Evolutionary conservation across 2,888 invertebrate genomes (phyloP), one percentile per base, ranked within the genome.

Genomic region (Epistrophe eligans): DNA sequence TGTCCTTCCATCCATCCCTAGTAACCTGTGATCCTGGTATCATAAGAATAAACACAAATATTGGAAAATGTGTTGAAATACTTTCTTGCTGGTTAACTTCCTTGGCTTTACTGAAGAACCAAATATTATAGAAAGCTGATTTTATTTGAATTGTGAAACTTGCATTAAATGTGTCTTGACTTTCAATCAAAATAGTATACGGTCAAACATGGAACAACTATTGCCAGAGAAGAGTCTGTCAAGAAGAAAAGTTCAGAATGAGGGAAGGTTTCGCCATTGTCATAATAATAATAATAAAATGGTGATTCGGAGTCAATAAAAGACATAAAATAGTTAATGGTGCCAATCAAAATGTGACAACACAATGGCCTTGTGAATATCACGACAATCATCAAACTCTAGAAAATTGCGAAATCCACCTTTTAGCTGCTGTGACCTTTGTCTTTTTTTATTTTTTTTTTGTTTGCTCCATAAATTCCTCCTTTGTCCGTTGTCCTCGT

Each of bases 341-440:
- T 15, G 7, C 13, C 15, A 7, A 55, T 8, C 28, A 55, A 55
- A 28, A 28, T 28, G 5, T 13, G 17, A 50, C 4, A 11, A 11
- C 67, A 72, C 40, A 62, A 62, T 43, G 2, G 62, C 62, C 19
- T 24, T 62, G 5, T 24, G 62, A 62, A 38, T 48, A 28, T 35
- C 1, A 43, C 9, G 24, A 62, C 5, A 62, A 28, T 45, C 62
- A 28, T 64, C 9, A 38, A 43, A 7, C 48, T 48, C 28, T 43
- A 8, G 1, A 28, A 43, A 24, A 45, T 32, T 64, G 81, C 73
- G 60, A 80, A 77, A 77, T 77, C 40, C 45, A 77, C 24, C 66
- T 60, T 45, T 11, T 17, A 35, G 24, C 45, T 28, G 28, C n/a
- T 35, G 67, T 15, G 19, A 70, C 43, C 70, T 77, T 79, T 24